phyloP scores from a whole-genome alignment of 2,888 invertebrate species.

The Xylocampa areola region DNA sequence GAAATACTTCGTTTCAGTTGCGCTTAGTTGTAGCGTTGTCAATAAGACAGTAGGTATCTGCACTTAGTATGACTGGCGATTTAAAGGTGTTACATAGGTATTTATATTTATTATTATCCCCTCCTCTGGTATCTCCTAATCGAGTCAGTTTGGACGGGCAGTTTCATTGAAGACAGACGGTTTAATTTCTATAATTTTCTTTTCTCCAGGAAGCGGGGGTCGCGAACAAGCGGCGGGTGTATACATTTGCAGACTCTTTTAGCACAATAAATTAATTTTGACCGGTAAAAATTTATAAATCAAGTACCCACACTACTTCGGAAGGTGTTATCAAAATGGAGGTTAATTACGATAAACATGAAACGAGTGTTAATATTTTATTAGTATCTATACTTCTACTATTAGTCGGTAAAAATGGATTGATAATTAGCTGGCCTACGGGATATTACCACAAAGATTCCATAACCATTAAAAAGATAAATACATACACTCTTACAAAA shows the following conservation, averaged over 20 bases:
- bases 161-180: slow-evolving; percentile 8
- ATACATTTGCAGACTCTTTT: slow-evolving; percentile 34
- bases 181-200: slow-evolving; percentile 13
- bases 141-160: slow-evolving; percentile 25
- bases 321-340: slow-evolving; percentile 48
- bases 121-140: no score
- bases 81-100: no score
- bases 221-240: slow-evolving; percentile 39
- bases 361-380: slow-evolving; percentile 71
- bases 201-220: slow-evolving; percentile 36
- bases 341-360: slow-evolving; percentile 69
- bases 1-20: no score
- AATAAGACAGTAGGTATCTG: no score
- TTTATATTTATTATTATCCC: no score
- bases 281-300: slow-evolving; percentile 40
- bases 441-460: slow-evolving; percentile 54
- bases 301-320: slow-evolving; percentile 58
- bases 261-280: slow-evolving; percentile 35
- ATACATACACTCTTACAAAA: slow-evolving; percentile 34
- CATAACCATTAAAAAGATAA: slow-evolving; percentile 56
- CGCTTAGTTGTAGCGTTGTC: no score
- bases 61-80: no score
- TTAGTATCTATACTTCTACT: slow-evolving; percentile 62
- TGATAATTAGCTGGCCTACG: slow-evolving; percentile 45
- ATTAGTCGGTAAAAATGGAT: slow-evolving; percentile 57